Conservation (phyloP, 2,888 invertebrate species). For the Tetramorium bicarinatum region DNA sequence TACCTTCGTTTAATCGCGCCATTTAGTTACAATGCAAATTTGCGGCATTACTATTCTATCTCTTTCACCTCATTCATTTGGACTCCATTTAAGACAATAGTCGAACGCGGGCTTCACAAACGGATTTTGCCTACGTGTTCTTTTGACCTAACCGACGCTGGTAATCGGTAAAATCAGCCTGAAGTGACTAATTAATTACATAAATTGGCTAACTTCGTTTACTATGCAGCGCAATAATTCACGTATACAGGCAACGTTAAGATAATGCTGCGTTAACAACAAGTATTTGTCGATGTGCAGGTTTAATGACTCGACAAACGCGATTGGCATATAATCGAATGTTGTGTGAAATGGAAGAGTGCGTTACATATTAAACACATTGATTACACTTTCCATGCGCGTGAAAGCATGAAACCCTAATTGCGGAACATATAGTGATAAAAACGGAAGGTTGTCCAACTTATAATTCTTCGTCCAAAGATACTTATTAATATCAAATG, state of each 20-base stretch:
- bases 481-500: not conserved
- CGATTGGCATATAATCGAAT: conserved; percentile 63
- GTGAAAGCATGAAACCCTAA: conserved; percentile 12
- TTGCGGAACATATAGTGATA: conserved; percentile 51
- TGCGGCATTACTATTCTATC: conserved; percentile 16
- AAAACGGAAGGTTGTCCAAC: conserved; percentile 12
- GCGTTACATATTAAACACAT: conserved; percentile 8
- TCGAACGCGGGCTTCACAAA: conserved; percentile 19
- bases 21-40: not conserved
- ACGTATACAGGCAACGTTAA: conserved; percentile 48
- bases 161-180: conserved; percentile 18
- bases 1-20: not conserved
- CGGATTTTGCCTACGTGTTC: conserved; percentile 32
- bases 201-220: conserved; percentile 64
- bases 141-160: not conserved
- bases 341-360: conserved; percentile 28
- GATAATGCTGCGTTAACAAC: conserved; percentile 67
- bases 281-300: conserved; percentile 6
- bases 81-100: conserved; percentile 28
- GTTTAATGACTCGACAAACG: conserved; percentile 51
- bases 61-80: not conserved
- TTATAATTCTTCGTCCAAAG: not conserved
- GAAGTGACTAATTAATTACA: conserved; percentile 59
- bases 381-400: conserved; percentile 59
- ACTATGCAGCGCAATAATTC: conserved; percentile 60